A percentile compares a stretch with the other conserved stretches of the same genome.
phyloP scores from a whole-genome alignment of 1,140 invertebrate genomes.

The Teleogryllus occipitalis region DNA sequence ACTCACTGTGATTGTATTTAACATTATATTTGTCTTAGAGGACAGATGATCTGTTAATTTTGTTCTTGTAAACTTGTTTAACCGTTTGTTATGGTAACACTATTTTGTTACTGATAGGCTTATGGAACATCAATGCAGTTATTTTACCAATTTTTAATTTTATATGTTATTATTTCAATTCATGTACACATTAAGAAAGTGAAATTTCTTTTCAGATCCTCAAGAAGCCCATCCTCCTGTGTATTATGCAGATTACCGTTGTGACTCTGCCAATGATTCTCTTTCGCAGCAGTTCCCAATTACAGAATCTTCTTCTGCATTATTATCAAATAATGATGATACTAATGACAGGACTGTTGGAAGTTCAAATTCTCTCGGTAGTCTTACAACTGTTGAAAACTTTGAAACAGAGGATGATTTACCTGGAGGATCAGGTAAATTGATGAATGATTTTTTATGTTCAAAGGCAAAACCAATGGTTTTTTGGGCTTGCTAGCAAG shows the following conservation, averaged over 20 bases:
- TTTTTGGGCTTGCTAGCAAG: background rate
- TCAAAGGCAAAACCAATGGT: background rate
- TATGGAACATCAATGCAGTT: too few species aligned
- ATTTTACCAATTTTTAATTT: too few species aligned
- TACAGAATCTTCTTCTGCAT: conserved; percentile 11
- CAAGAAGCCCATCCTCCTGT: conserved; percentile 15
- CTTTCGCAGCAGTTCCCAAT: conserved; percentile 7
- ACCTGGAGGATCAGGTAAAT: background rate
- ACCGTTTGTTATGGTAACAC: too few species aligned
- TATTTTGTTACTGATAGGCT: too few species aligned
- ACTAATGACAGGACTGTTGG: conserved; percentile 12
- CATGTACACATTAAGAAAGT: too few species aligned
- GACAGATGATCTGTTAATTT: too few species aligned
- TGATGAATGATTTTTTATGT: background rate
- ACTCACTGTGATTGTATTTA: too few species aligned
- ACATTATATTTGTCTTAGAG: too few species aligned
- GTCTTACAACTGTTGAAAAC: conserved; percentile 17
- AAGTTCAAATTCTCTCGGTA: conserved; percentile 15
- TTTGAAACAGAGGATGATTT: conserved; percentile 13
- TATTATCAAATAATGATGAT: conserved; percentile 10
- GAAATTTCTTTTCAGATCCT: conserved; percentile 9
- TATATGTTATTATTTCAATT: too few species aligned
- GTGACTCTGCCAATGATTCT: conserved; percentile 12
- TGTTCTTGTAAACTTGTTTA: too few species aligned
- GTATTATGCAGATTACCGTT: conserved; percentile 10